phyloP scores from a whole-genome alignment of 2,113 vertebrate species.

The Spea multiplicata region DNA sequence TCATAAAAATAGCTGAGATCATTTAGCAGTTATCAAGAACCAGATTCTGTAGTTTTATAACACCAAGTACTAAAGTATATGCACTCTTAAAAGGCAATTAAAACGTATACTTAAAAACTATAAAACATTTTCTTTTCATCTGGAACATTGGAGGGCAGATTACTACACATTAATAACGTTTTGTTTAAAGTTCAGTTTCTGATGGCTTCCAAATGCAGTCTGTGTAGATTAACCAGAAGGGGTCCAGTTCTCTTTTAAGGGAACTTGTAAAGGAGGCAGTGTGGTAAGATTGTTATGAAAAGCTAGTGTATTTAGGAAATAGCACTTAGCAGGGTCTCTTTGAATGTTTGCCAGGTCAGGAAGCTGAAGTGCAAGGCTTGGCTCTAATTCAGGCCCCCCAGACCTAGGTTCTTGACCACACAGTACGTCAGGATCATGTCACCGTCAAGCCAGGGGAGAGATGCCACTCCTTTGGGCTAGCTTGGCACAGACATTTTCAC shows the following conservation, averaged over 20 bases:
- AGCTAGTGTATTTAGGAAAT: conserved; percentile 88
- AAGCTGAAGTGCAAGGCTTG: conserved; percentile 88
- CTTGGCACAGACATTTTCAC: conserved; percentile 83
- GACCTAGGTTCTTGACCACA: conserved; percentile 77
- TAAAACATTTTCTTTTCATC: conserved; percentile 92
- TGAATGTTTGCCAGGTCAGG: conserved; percentile 89
- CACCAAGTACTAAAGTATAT: conserved; percentile 76
- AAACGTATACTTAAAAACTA: conserved; percentile 78
- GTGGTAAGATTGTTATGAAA: conserved; percentile 89
- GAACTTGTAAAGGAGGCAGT: conserved; percentile 82
- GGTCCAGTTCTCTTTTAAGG: conserved; percentile 77
- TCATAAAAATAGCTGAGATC: conserved; percentile 84
- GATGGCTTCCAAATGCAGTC: conserved; percentile 89
- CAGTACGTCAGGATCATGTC: conserved; percentile 73
- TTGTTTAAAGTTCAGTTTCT: conserved; percentile 95
- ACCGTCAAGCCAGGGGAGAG: conserved; percentile 62
- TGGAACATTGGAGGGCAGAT: conserved; percentile 85
- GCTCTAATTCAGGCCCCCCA: conserved; percentile 75
- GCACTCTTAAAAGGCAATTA: conserved; percentile 79
- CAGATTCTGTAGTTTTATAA: conserved; percentile 83
- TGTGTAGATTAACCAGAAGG: conserved; percentile 83
- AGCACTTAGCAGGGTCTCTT: conserved; percentile 87
- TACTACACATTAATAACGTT: conserved; percentile 88
- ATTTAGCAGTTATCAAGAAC: conserved; percentile 81
- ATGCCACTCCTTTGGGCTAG: conserved; percentile 60